Conservation (phyloP, 2,888 invertebrate species). For the Yponomeuta sedellus region DNA sequence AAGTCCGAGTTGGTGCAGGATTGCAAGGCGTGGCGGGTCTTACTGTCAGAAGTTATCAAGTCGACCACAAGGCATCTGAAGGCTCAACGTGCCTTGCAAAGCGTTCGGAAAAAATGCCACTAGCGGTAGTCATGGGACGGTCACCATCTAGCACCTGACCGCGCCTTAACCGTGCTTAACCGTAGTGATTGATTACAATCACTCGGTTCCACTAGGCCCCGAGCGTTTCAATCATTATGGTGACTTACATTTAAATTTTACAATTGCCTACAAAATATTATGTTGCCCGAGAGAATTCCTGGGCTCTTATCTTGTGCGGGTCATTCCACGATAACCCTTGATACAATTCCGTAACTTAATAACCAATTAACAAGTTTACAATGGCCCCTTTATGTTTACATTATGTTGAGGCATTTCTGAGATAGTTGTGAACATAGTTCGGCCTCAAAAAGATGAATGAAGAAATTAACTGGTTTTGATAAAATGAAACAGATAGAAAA, state of each 20-base stretch:
- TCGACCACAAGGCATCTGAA: too few species aligned
- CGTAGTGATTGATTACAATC: too few species aligned
- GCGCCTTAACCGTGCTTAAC: too few species aligned
- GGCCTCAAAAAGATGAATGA: neutral
- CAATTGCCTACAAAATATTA: neutral
- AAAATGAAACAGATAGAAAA: neutral
- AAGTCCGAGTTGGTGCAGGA: too few species aligned
- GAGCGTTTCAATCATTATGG: too few species aligned
- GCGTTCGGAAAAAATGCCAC: too few species aligned
- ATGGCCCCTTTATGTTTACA: neutral
- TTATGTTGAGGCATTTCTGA: neutral
- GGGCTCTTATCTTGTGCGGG: neutral
- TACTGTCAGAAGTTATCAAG: too few species aligned
- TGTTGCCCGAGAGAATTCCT: neutral
- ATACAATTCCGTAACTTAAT: neutral
- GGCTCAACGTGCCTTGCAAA: too few species aligned
- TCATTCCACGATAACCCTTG: neutral
- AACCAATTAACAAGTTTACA: conserved; percentile 1
- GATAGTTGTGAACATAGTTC: neutral
- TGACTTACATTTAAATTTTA: neutral
- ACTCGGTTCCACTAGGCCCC: too few species aligned
- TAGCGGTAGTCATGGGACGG: too few species aligned
- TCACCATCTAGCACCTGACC: too few species aligned
- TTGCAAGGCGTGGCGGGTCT: too few species aligned
- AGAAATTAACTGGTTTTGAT: neutral